These are phyloP conservation scores for Muricea muricata DNA, from an alignment of 92 coral and sea anemone genomes.

Conservation along the genomic window DNA sequence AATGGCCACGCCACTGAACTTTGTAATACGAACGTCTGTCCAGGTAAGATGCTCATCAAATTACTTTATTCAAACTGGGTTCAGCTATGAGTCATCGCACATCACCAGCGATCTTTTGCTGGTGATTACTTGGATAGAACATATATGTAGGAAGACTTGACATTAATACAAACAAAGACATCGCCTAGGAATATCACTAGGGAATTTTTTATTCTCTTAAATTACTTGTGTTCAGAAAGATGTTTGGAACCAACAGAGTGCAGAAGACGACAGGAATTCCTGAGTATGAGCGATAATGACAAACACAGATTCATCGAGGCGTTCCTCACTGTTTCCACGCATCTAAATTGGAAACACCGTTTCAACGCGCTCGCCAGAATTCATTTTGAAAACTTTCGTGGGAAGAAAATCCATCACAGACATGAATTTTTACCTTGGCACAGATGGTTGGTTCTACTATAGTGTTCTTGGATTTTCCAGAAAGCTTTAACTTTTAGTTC, in stretches of 20 bases:
- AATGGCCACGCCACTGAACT: not conserved
- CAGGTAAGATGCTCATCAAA: too few relatives aligned
- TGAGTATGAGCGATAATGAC: not conserved
- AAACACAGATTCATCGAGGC: slow-evolving; percentile 6
- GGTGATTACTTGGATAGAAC: too few relatives aligned
- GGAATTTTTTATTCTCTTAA: not conserved
- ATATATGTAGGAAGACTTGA: too few relatives aligned
- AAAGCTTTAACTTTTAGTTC: too few relatives aligned
- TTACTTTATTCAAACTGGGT: too few relatives aligned
- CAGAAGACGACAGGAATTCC: slow-evolving; percentile 10
- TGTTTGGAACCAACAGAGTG: not conserved
- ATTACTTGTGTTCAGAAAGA: not conserved
- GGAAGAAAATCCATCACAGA: not conserved
- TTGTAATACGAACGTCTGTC: not conserved
- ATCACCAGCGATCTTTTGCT: too few relatives aligned
- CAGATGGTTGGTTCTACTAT: not conserved
- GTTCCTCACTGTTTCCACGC: not conserved
- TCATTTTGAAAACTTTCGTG: slow-evolving; percentile 11
- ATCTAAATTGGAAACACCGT: not conserved
- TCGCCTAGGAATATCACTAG: not conserved
- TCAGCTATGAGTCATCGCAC: too few relatives aligned
- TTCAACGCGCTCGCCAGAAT: slow-evolving; percentile 5
- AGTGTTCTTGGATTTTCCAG: too few relatives aligned
- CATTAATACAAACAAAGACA: too few relatives aligned
- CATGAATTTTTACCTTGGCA: slow-evolving; percentile 19